Evolutionary conservation across 2,797 vertebrate species (phyloP).

Genomic region (Percopsis omiscomaycus): DNA sequence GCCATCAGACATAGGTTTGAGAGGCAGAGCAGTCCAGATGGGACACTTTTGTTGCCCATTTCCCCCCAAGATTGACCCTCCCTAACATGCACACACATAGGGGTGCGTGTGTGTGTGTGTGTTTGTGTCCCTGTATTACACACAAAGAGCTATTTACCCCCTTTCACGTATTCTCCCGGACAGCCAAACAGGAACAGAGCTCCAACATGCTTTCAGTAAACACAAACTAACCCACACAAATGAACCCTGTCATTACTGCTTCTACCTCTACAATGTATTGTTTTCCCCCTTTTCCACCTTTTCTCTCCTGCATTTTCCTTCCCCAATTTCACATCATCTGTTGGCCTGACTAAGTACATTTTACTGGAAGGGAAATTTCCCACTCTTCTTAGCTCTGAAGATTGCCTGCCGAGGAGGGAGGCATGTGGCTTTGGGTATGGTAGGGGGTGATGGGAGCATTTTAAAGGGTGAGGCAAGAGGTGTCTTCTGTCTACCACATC

Average conservation of each 20-base stretch:
- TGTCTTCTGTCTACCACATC: slow-evolving; percentile 76
- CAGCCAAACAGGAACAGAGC: not conserved
- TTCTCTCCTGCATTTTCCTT: slow-evolving; percentile 21
- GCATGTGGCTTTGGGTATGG: slow-evolving; percentile 23
- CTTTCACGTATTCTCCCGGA: slow-evolving; percentile 13
- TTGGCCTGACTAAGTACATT: slow-evolving; percentile 53
- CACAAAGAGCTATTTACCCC: not conserved
- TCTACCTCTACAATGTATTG: slow-evolving; percentile 22
- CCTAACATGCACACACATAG: slow-evolving; percentile 29
- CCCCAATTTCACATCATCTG: slow-evolving; percentile 40
- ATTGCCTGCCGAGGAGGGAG: slow-evolving; percentile 45
- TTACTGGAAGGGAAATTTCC: slow-evolving; percentile 72
- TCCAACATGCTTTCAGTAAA: slow-evolving; percentile 17
- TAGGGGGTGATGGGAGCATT: slow-evolving; percentile 54
- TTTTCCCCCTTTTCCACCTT: slow-evolving; percentile 5
- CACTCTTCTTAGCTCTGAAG: slow-evolving; percentile 51
- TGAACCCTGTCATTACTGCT: slow-evolving; percentile 27
- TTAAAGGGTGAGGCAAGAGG: slow-evolving; percentile 57
- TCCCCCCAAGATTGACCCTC: slow-evolving; percentile 37
- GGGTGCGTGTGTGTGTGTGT: no score
- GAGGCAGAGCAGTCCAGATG: slow-evolving; percentile 64
- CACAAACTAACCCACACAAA: slow-evolving; percentile 22
- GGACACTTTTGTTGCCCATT: slow-evolving; percentile 56
- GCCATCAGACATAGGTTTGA: slow-evolving; percentile 65
- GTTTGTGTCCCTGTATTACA: no score